Percentiles rank a stretch among this genome's conserved stretches.
Evolutionary conservation across 64 coral and sea anemone species (phyloP).

Genomic region (Montipora capricornis): DNA sequence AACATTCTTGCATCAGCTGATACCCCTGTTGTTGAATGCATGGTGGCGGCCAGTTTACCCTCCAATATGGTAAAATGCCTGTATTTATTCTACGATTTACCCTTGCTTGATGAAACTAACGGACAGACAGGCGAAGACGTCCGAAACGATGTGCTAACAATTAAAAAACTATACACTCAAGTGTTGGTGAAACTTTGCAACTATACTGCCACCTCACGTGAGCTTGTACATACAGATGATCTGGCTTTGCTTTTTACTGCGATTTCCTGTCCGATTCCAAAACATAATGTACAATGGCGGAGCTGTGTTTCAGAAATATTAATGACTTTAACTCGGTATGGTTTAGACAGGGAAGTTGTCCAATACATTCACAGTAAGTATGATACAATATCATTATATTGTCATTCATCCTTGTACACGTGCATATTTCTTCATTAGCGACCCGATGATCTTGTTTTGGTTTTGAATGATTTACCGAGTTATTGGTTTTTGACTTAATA

Average conservation of each 20-base stretch:
- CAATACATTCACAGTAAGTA: conserved; percentile 96
- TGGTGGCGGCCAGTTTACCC: conserved; percentile 94
- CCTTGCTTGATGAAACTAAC: conserved; percentile 3
- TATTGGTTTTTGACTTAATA: neutral
- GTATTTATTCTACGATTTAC: conserved; percentile 97
- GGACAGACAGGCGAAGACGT: conserved; percentile 59
- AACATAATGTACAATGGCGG: conserved; percentile 84
- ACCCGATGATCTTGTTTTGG: neutral
- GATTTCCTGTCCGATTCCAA: conserved; percentile 70
- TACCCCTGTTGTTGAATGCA: conserved; percentile 95
- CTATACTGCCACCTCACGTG: conserved; percentile 74
- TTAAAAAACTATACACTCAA: conserved; percentile 90
- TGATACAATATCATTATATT: too few species aligned
- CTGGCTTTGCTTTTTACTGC: conserved; percentile 91
- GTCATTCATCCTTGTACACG: too few species aligned
- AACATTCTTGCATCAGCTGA: conserved; percentile 92
- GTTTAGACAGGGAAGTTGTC: conserved; percentile 78
- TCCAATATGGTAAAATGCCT: conserved; percentile 97
- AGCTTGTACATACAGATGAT: conserved; percentile 94
- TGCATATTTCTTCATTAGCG: too few species aligned
- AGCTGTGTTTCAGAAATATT: conserved; percentile 92
- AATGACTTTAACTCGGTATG: conserved; percentile 88
- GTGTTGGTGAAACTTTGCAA: conserved; percentile 88
- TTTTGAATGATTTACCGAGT: conserved; percentile 6
- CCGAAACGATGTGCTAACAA: conserved; percentile 53